Base-by-base conservation (phyloP, 1,140 invertebrate species). In the Stegodyphus dumicola region DNA sequence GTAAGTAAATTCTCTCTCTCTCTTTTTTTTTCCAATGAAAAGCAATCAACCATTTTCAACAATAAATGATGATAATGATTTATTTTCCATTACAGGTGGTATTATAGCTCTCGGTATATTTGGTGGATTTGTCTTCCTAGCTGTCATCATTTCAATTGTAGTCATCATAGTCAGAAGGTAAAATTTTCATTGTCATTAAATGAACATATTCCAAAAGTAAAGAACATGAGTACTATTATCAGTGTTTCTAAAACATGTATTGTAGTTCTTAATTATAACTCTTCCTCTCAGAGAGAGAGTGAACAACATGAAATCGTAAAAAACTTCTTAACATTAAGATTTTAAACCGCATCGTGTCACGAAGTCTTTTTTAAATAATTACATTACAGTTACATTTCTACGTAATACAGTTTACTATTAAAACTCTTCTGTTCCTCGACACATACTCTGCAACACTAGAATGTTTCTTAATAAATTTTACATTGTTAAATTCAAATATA, bases 141-240 rank as follows among this genome's bases (percentile, higher is more conserved):
- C 96, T 48, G 96, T 95, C 11, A 94, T 97, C 77, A 94, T 97
- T 78, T 97, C 96, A 0, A 96, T 96, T 6, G 94, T 97, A 71
- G 94, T 97, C 75, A 96, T 97, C 75, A 91, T 98, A 77, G 94
- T 97, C 78, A 92, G 95, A 92, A 97, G 96, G 96, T 98, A 92
- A 94, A 92, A 75, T 49, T 71, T 67, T n/a, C 33, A 60, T 60
- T 60, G 9, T 60, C 15, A 60, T 60, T n/a, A n/a, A n/a, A 60
- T 15, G 56, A 15, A 60, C 2, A 1, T 10, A 10, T 2, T 15
- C 15, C 56, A 11, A 60, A 60, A 15, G 4, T 60, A 10, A 60
- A 60, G 56, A 2, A 3, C 33, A 33, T 1, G 1, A 3, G 33
- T 1, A 33, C 33, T 33, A 60, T 15, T 60, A 60, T 60, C 15